Conservation (phyloP, 1,140 invertebrate species). For the Plodia interpunctella region DNA sequence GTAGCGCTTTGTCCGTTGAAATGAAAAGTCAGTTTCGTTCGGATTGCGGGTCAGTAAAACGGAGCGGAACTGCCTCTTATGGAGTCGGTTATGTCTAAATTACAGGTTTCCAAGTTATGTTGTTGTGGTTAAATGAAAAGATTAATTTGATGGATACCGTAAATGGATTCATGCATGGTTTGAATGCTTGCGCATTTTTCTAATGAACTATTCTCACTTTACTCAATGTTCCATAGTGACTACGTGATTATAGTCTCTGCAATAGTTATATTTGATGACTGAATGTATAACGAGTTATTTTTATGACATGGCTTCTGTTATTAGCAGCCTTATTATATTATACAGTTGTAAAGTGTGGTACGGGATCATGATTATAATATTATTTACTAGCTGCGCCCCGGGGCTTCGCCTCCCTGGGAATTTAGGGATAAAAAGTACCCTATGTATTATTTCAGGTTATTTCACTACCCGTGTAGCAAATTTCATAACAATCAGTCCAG, state of each 20-base stretch:
- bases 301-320: no score
- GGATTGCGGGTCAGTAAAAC: conserved; percentile 15
- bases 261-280: no score
- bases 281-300: no score
- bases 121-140: neutral
- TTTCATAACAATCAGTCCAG: no score
- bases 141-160: neutral
- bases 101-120: neutral
- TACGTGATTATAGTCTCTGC: neutral
- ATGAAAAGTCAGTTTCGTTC: conserved; percentile 13
- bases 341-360: no score
- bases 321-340: no score
- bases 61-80: conserved; percentile 14
- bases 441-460: no score
- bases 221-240: neutral
- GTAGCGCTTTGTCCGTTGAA: conserved; percentile 9
- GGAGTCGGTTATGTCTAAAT: conserved; percentile 3
- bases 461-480: no score
- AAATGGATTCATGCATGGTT: neutral
- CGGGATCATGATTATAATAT: no score
- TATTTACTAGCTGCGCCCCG: no score
- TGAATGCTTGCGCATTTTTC: neutral
- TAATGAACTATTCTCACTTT: neutral
- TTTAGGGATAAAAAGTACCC: no score
- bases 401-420: no score